A percentile compares a stretch with the other conserved stretches of the same genome.
Conservation (phyloP, 2,113 vertebrate species). For the Emydocephalus ijimae region DNA sequence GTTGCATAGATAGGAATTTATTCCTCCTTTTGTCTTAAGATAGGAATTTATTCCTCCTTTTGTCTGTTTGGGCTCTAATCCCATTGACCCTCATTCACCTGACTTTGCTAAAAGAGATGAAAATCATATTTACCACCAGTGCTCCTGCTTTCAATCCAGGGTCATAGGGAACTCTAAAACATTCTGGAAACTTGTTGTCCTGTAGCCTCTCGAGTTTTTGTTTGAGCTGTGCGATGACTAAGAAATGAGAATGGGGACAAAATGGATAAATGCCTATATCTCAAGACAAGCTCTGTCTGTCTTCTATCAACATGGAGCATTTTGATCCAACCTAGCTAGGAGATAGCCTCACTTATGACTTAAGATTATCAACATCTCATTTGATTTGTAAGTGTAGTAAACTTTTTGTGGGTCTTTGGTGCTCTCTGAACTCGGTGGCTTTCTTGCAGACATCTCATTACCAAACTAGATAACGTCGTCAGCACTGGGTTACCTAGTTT, state of each 20-base stretch:
- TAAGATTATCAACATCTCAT: too few species aligned
- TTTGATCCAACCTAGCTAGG: too few species aligned
- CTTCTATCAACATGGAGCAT: too few species aligned
- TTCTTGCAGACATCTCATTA: too few species aligned
- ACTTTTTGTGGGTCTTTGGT: too few species aligned
- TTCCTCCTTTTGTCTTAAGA: background rate
- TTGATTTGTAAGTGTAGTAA: too few species aligned
- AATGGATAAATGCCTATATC: background rate
- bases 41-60: background rate
- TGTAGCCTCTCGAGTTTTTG: conserved; percentile 93
- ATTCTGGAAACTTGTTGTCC: conserved; percentile 81
- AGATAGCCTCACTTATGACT: too few species aligned
- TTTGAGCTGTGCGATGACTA: conserved; percentile 89
- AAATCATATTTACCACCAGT: conserved; percentile 77
- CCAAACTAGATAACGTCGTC: too few species aligned
- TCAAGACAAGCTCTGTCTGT: too few species aligned
- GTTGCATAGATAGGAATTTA: background rate
- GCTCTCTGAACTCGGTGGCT: too few species aligned
- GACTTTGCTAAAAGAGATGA: background rate
- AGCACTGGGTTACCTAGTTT: too few species aligned
- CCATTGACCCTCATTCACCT: background rate
- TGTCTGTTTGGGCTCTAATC: background rate
- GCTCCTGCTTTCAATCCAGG: conserved; percentile 91
- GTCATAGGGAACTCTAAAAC: conserved; percentile 93
- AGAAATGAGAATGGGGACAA: conserved; percentile 37